Evolutionary conservation across 2,888 invertebrate genomes (phyloP).

Genomic region (Lepeophtheirus nordmannii): DNA sequence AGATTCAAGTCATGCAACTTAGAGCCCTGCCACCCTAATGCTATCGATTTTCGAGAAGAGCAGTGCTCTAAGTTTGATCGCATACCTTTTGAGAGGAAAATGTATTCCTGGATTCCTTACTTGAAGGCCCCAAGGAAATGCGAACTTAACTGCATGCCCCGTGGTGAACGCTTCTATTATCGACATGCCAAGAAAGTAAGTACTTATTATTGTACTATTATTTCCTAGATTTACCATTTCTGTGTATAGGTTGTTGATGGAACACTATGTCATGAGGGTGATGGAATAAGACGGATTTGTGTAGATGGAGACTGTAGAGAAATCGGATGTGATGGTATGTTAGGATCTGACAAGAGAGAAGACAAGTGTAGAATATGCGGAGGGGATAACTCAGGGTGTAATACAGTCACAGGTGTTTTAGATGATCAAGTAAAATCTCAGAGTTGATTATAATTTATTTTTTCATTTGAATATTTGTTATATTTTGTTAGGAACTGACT

Average conservation of each 20-base stretch:
- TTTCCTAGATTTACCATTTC: background rate
- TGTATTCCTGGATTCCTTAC: constrained; percentile 66
- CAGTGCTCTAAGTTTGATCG: constrained; percentile 76
- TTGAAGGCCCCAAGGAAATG: constrained; percentile 74
- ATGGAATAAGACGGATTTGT: constrained; percentile 74
- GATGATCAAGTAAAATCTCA: constrained; percentile 35
- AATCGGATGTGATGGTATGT: constrained; percentile 85
- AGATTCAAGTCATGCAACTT: constrained; percentile 82
- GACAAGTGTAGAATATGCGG: constrained; percentile 82
- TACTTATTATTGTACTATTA: background rate
- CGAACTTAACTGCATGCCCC: constrained; percentile 88
- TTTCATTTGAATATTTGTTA: background rate
- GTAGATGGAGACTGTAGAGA: constrained; percentile 56
- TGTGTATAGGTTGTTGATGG: constrained; percentile 52
- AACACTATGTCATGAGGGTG: constrained; percentile 62
- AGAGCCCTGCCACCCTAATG: constrained; percentile 43
- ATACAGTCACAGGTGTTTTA: constrained; percentile 54
- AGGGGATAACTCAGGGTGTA: constrained; percentile 67
- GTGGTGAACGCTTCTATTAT: constrained; percentile 76
- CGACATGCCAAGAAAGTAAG: constrained; percentile 51
- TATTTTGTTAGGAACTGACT: constrained; percentile 8
- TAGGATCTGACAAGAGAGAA: constrained; percentile 68
- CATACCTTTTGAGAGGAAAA: constrained; percentile 58
- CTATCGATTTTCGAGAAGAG: constrained; percentile 60
- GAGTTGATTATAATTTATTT: background rate